These are phyloP conservation scores for Hippolais icterina DNA, from an alignment of 2,113 vertebrate genomes.

Conservation along the genomic window DNA sequence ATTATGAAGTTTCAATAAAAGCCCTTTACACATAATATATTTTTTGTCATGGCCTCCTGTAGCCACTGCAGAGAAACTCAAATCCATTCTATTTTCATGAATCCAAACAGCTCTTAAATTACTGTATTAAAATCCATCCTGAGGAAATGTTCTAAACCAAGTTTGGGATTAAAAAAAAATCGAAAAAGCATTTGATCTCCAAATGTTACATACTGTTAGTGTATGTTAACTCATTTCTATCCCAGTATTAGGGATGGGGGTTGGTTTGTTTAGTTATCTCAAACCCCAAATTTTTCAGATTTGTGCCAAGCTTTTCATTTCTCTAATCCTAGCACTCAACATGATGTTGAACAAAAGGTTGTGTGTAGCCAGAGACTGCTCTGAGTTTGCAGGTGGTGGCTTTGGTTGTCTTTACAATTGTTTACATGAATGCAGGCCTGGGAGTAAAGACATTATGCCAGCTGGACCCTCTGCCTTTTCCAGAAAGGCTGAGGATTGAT, in stretches of 20 bases:
- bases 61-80: no score
- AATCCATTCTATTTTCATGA: not conserved
- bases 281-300: not conserved
- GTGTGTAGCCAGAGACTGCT: not conserved
- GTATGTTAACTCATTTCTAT: not conserved
- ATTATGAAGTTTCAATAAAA: no score
- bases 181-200: not conserved
- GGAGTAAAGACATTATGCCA: not conserved
- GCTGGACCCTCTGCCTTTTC: not conserved
- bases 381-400: not conserved
- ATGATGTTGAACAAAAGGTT: not conserved
- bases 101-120: not conserved
- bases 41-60: no score
- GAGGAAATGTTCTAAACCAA: not conserved
- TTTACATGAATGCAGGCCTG: not conserved
- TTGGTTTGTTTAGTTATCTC: not conserved
- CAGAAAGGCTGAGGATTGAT: not conserved
- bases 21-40: no score
- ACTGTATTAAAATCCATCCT: not conserved
- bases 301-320: not conserved
- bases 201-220: not conserved
- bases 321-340: not conserved
- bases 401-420: not conserved
- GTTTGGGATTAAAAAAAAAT: not conserved
- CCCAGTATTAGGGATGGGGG: not conserved